phyloP scores from a whole-genome alignment of 2,797 vertebrate genomes.

The Sebastes wilsoni region DNA sequence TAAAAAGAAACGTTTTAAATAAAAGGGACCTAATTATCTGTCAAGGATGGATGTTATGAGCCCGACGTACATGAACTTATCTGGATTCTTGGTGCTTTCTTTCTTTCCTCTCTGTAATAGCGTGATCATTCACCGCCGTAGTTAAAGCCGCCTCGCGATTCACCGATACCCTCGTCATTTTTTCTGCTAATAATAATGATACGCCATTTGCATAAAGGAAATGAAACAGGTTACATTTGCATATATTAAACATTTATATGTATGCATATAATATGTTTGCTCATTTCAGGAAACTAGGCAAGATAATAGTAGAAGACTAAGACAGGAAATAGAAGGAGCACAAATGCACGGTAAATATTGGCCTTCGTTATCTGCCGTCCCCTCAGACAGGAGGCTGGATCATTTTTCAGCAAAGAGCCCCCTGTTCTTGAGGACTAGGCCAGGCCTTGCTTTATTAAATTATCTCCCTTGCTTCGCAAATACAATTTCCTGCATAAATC shows the following conservation, averaged over 20 bases:
- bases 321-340: constrained; percentile 79
- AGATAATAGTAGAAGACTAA: constrained; percentile 74
- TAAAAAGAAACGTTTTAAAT: constrained; percentile 42
- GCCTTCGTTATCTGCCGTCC: constrained; percentile 78
- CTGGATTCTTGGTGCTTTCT: constrained; percentile 42
- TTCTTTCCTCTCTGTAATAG: constrained; percentile 54
- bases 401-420: constrained; percentile 81
- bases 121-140: constrained; percentile 66
- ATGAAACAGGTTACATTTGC: constrained; percentile 80
- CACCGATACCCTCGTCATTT: constrained; percentile 71
- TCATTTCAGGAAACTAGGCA: constrained; percentile 71
- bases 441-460: constrained; percentile 84
- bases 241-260: constrained; percentile 80
- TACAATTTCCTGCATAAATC: constrained; percentile 86
- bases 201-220: constrained; percentile 80
- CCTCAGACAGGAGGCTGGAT: constrained; percentile 72
- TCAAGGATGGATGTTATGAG: constrained; percentile 52
- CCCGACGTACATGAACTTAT: constrained; percentile 61
- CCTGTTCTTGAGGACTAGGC: constrained; percentile 76
- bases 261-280: constrained; percentile 76
- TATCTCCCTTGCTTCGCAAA: constrained; percentile 83
- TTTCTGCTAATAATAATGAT: constrained; percentile 78
- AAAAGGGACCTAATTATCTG: constrained; percentile 59
- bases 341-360: constrained; percentile 81
- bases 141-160: constrained; percentile 61